Evolutionary conservation across 2,113 vertebrate species (phyloP).

Genomic region (Rhinoptilus africanus): DNA sequence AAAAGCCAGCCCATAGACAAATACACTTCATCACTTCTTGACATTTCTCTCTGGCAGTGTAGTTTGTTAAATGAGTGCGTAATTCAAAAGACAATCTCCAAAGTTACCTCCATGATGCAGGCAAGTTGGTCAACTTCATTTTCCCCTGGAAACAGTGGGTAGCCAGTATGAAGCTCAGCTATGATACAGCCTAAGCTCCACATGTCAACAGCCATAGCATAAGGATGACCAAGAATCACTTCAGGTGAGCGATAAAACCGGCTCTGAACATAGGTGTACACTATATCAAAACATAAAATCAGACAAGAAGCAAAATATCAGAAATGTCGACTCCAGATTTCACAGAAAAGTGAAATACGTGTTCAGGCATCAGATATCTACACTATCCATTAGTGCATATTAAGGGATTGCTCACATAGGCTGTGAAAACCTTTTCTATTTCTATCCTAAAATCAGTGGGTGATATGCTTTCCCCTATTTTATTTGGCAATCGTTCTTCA

Average conservation of each 20-base stretch:
- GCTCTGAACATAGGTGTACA: slow-evolving; percentile 94
- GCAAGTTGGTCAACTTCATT: slow-evolving; percentile 92
- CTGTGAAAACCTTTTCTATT: not conserved
- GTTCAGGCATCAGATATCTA: not conserved
- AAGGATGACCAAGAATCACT: slow-evolving; percentile 92
- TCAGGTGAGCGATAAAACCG: slow-evolving; percentile 94
- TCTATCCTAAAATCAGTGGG: not conserved
- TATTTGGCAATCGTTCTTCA: not conserved
- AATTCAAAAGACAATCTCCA: not conserved
- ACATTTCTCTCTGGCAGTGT: not conserved
- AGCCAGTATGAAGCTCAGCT: slow-evolving; percentile 88
- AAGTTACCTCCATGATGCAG: slow-evolving; percentile 92
- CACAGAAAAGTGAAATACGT: not conserved
- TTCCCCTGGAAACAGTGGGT: slow-evolving; percentile 90
- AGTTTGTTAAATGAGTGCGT: not conserved
- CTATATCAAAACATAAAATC: slow-evolving; percentile 50
- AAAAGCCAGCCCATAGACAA: not conserved
- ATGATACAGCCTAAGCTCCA: slow-evolving; percentile 96
- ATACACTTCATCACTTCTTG: not conserved
- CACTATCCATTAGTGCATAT: not conserved
- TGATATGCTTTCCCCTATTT: not conserved
- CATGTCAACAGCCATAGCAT: slow-evolving; percentile 94
- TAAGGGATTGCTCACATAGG: not conserved
- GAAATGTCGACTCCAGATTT: not conserved
- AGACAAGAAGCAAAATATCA: not conserved